A percentile compares a stretch with the other conserved stretches of the same genome.
Evolutionary conservation across 37 sponge, comb jelly and placozoan genomes (phyloP).

Genomic region (Oscarella lobularis): DNA sequence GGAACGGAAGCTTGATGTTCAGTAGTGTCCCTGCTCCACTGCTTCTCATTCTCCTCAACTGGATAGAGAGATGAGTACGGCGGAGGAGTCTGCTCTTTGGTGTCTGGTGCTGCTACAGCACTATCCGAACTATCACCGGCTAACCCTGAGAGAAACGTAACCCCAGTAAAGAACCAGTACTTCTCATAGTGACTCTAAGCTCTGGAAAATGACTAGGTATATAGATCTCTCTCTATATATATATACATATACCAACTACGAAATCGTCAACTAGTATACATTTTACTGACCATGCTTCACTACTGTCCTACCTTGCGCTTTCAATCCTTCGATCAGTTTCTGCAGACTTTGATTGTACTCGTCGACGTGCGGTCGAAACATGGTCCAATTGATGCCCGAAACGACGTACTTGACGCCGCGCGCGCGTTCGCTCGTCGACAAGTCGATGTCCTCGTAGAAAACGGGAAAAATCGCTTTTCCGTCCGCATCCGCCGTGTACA

Average conservation of each 20-base stretch:
- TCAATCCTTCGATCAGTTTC: constrained; percentile 30
- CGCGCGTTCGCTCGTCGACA: constrained; percentile 15
- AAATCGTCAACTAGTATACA: background rate
- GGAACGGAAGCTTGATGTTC: too few species aligned
- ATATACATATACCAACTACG: background rate
- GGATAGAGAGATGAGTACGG: too few species aligned
- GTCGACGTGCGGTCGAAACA: constrained; percentile 42
- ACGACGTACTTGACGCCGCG: constrained; percentile 54
- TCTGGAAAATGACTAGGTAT: too few species aligned
- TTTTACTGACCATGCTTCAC: background rate
- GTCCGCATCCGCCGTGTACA: constrained; percentile 60
- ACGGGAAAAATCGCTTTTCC: constrained; percentile 50
- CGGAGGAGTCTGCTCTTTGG: too few species aligned
- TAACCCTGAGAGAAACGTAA: too few species aligned
- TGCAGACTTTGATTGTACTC: constrained; percentile 25
- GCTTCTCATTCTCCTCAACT: too few species aligned
- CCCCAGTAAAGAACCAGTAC: too few species aligned
- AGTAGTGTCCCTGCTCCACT: too few species aligned
- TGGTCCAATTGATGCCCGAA: constrained; percentile 59
- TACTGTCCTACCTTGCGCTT: constrained; percentile 15
- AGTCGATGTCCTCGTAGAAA: constrained; percentile 49
- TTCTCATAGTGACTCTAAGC: too few species aligned
- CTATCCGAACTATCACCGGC: too few species aligned
- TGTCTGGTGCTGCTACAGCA: too few species aligned
- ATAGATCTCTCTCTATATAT: background rate